Evolutionary conservation across 2,113 vertebrate species (phyloP), one percentile per base, ranked within the genome.

Genomic region (Oophaga pumilio): DNA sequence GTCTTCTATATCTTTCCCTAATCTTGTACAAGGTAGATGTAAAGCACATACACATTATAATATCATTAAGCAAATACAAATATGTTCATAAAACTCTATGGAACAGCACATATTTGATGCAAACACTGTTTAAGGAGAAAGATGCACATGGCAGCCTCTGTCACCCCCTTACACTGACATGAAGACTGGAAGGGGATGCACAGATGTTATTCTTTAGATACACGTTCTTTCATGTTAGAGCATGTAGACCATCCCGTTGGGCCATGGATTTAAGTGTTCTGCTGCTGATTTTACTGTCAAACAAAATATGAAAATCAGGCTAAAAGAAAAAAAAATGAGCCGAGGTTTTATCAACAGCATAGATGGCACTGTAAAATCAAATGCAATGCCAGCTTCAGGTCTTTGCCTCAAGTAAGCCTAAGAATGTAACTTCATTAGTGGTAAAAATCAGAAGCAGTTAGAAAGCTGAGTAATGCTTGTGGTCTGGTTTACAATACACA

Each of bases 191-290:
- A 20, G 57, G 57, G 49, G 17, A 62, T 7, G 66, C 53, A 74
- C 79, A 82, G 69, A 87, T 76, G 79, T 33, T 82, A 57, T 76
- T 87, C 79, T 76, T 83, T 88, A 88, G 49, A 64, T 57, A 73
- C 80, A 22, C n/a, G n/a, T 18, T 60, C 28, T 76, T 62, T 76
- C 86, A 88, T 88, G 86, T 76, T 76, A 77, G 71, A 53, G 71
- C 69, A 83, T 83, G 80, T 73, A 76, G 50, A 17, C 12, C 11
- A 24, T 88, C 85, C 85, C 85, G 71, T 81, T 80, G 74, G 80
- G 71, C 57, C 69, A 13, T 18, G 17, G 26, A n/a, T 83, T 50
- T 83, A 83, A 88, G 60, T 86, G 73, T 78, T 78, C 60, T 79
- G 76, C 33, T 53, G 74, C 71, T 49, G n/a, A 52, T 74, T 28